These are phyloP conservation scores for Drosophila acutilabella DNA, from an alignment of 2,888 invertebrate genomes.

Conservation along the genomic window DNA sequence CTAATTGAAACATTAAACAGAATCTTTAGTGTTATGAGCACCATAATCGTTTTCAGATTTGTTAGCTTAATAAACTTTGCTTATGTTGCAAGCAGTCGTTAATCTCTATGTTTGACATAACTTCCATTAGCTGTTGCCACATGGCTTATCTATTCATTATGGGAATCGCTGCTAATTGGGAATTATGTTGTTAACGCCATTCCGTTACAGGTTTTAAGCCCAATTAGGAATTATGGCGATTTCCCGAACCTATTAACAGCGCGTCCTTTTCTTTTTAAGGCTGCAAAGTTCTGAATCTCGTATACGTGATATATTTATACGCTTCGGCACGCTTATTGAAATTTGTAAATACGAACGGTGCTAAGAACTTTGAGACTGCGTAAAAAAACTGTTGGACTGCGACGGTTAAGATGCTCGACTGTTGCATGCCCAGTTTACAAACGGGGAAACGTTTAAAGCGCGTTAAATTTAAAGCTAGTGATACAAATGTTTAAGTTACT, in stretches of 20 bases:
- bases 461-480: too few relatives aligned
- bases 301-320: conserved; percentile 27
- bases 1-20: background rate
- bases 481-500: too few relatives aligned
- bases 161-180: conserved; percentile 32
- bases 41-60: conserved; percentile 26
- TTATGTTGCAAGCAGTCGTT: conserved; percentile 1
- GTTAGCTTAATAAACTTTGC: conserved; percentile 9
- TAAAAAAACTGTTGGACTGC: background rate
- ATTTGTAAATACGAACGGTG: conserved; percentile 2
- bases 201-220: conserved; percentile 11
- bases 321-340: conserved; percentile 20
- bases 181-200: conserved; percentile 24
- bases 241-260: background rate
- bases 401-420: too few relatives aligned
- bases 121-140: conserved; percentile 25
- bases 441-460: too few relatives aligned
- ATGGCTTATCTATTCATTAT: conserved; percentile 20
- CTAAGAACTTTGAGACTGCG: background rate
- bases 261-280: background rate
- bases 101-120: conserved; percentile 7
- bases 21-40: conserved; percentile 8
- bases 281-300: conserved; percentile 12
- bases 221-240: conserved; percentile 40
- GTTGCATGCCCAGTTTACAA: too few relatives aligned